phyloP scores from a whole-genome alignment of 2,888 invertebrate genomes.

The Antheraea assamensis region DNA sequence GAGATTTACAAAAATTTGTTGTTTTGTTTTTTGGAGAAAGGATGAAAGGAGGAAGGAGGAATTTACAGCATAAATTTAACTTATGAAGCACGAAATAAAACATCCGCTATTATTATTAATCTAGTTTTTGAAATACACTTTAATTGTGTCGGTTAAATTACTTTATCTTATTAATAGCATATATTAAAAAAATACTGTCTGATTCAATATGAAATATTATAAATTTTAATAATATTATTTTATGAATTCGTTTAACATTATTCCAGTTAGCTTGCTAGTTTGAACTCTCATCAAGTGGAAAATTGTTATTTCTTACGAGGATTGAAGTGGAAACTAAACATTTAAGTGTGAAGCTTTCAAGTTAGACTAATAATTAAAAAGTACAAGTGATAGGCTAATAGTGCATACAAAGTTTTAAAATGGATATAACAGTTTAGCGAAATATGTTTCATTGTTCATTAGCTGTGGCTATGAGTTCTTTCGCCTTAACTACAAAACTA shows the following conservation, averaged over 20 bases:
- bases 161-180: no score
- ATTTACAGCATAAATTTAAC: no score
- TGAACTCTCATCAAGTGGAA: conserved; percentile 8
- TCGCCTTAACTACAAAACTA: no score
- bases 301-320: conserved; percentile 17
- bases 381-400: conserved; percentile 1
- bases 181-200: background rate
- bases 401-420: background rate
- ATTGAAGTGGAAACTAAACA: conserved; percentile 22
- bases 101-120: no score
- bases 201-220: background rate
- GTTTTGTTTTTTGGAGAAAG: no score
- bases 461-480: no score
- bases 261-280: background rate
- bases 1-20: no score
- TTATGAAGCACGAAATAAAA: no score
- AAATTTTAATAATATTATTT: background rate
- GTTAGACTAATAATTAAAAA: conserved; percentile 21
- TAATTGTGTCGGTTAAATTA: no score
- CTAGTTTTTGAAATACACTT: no score
- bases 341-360: conserved; percentile 22
- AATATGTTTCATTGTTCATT: no score
- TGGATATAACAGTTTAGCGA: background rate
- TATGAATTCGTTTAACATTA: background rate
- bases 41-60: no score